Evolutionary conservation across 2,888 invertebrate genomes (phyloP).

Genomic region (Drosophila parthenogenetica): DNA sequence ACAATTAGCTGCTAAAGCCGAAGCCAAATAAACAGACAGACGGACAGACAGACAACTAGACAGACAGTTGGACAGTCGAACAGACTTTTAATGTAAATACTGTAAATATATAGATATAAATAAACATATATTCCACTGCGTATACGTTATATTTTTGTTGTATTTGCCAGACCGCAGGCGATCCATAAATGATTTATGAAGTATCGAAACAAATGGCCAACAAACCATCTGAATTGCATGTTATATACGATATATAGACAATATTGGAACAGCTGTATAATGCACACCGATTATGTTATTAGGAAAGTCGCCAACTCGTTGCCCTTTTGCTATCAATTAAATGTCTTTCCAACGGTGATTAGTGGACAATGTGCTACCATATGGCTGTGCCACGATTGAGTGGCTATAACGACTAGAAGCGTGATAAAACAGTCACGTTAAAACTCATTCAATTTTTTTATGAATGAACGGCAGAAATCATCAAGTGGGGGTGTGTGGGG

Average conservation of each 20-base stretch:
- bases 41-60: neutral
- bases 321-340: conserved; percentile 44
- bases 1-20: conserved; percentile 64
- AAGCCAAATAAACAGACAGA: conserved; percentile 64
- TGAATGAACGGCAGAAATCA: conserved; percentile 59
- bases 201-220: conserved; percentile 69
- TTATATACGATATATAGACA: neutral
- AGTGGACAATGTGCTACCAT: conserved; percentile 43
- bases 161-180: conserved; percentile 28
- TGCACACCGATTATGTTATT: conserved; percentile 29
- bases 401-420: conserved; percentile 33
- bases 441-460: conserved; percentile 56
- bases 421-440: conserved; percentile 58
- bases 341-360: conserved; percentile 44
- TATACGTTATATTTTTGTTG: conserved; percentile 46
- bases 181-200: conserved; percentile 68
- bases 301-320: conserved; percentile 20
- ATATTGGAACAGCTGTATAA: conserved; percentile 40
- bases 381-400: conserved; percentile 14
- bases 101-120: conserved; percentile 22
- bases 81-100: conserved; percentile 44
- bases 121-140: conserved; percentile 23
- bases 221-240: neutral
- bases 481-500: conserved; percentile 26
- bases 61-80: conserved; percentile 11